phyloP scores from a whole-genome alignment of 2,113 vertebrate species.

The Illadopsis cleaveri region DNA sequence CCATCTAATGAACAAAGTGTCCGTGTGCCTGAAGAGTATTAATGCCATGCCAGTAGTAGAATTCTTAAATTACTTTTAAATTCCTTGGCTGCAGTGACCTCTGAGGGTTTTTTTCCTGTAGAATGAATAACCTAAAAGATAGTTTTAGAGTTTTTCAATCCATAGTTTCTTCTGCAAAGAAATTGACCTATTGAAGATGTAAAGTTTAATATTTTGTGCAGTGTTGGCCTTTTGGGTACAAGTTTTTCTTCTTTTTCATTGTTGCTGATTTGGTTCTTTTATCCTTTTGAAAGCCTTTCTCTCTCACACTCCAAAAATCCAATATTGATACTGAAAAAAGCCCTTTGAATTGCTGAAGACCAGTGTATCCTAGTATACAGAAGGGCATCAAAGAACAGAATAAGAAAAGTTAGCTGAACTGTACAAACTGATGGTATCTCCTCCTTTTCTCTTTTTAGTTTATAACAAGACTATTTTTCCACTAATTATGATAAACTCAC shows the following conservation, averaged over 20 bases:
- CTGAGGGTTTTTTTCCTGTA: not conserved
- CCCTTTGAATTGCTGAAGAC: not conserved
- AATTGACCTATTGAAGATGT: not conserved
- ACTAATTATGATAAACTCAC: conserved; percentile 30
- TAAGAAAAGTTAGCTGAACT: not conserved
- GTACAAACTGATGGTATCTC: not conserved
- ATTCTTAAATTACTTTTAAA: not conserved
- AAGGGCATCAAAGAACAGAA: not conserved
- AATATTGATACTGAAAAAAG: not conserved
- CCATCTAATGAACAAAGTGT: not conserved
- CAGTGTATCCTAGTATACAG: not conserved
- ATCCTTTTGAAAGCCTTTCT: not conserved
- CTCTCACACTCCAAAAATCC: not conserved
- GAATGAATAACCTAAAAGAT: not conserved
- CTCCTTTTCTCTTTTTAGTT: not conserved
- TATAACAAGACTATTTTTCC: conserved; percentile 28
- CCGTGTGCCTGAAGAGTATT: not conserved
- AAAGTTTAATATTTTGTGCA: not conserved
- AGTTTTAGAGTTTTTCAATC: not conserved
- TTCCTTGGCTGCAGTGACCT: not conserved
- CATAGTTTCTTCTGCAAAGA: not conserved
- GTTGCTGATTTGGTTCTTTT: not conserved
- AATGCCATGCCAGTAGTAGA: not conserved
- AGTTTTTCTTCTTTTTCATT: not conserved
- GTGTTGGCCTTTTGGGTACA: not conserved